A percentile compares a stretch with the other conserved stretches of the same genome.
phyloP scores from a whole-genome alignment of 2,888 invertebrate genomes.

The Dilophus febrilis region DNA sequence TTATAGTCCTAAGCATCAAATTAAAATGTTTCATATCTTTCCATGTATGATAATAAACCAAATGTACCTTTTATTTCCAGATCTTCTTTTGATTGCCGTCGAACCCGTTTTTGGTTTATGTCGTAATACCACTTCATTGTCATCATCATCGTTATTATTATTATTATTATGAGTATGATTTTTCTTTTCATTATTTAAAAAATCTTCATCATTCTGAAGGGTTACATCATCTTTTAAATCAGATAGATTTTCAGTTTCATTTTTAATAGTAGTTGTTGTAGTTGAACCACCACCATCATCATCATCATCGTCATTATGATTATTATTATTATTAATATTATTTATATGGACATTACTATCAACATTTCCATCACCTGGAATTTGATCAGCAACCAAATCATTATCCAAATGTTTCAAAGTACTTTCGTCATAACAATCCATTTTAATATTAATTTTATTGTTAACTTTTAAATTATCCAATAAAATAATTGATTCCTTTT shows the following conservation, averaged over 20 bases:
- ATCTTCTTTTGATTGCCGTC: conserved; percentile 49
- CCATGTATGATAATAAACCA: conserved; percentile 5
- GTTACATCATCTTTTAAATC: conserved; percentile 12
- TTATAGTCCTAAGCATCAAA: background rate
- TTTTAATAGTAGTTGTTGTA: conserved; percentile 10
- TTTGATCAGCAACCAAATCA: no score
- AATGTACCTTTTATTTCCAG: conserved; percentile 40
- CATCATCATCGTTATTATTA: conserved; percentile 20
- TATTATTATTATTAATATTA: conserved; percentile 32
- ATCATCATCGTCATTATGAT: conserved; percentile 26
- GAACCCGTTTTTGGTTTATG: conserved; percentile 38
- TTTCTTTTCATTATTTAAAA: background rate
- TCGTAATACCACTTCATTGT: conserved; percentile 34
- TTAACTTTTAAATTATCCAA: no score
- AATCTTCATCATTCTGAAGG: background rate
- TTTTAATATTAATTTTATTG: conserved; percentile 27
- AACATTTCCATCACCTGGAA: conserved; percentile 2
- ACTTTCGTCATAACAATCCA: conserved; percentile 28
- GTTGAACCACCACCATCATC: conserved; percentile 20
- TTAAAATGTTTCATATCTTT: conserved; percentile 4
- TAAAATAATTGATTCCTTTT: no score
- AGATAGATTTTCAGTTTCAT: conserved; percentile 4
- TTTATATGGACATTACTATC: no score
- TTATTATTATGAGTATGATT: background rate
- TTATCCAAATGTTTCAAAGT: conserved; percentile 17